Evolutionary conservation across 2,888 invertebrate genomes (phyloP).

Genomic region (Caenorhabditis auriculariae): DNA sequence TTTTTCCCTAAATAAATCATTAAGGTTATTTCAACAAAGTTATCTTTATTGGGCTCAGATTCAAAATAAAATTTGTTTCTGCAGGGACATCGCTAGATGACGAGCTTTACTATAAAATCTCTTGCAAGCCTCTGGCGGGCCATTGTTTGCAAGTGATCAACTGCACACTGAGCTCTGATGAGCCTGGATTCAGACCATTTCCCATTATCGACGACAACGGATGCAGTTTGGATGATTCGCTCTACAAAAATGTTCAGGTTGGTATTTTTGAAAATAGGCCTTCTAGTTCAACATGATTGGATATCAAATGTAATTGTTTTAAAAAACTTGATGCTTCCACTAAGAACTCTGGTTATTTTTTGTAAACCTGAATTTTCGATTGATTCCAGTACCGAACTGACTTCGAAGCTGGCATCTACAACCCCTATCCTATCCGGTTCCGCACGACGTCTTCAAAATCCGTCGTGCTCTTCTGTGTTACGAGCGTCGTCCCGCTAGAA

Average conservation of each 20-base stretch:
- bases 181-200: constrained; percentile 43
- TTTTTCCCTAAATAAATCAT: neutral
- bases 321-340: no score
- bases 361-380: no score
- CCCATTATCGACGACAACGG: constrained; percentile 53
- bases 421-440: constrained; percentile 59
- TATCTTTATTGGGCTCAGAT: constrained; percentile 1
- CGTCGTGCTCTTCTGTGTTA: constrained; percentile 55
- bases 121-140: constrained; percentile 45
- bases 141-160: constrained; percentile 56
- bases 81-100: constrained; percentile 50
- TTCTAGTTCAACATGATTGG: no score
- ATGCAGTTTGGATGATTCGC: constrained; percentile 52
- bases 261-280: no score
- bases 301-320: no score
- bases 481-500: constrained; percentile 42
- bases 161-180: constrained; percentile 52
- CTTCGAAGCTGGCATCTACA: constrained; percentile 59
- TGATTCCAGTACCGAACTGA: constrained; percentile 51
- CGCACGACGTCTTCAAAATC: constrained; percentile 46
- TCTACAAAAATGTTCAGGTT: constrained; percentile 57
- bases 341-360: no score
- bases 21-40: neutral
- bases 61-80: neutral
- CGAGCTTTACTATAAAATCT: constrained; percentile 57